Percentiles rank a stretch among this genome's conserved stretches.
Conservation (phyloP, 2,113 vertebrate genomes). For the Lamprologus sp. region DNA sequence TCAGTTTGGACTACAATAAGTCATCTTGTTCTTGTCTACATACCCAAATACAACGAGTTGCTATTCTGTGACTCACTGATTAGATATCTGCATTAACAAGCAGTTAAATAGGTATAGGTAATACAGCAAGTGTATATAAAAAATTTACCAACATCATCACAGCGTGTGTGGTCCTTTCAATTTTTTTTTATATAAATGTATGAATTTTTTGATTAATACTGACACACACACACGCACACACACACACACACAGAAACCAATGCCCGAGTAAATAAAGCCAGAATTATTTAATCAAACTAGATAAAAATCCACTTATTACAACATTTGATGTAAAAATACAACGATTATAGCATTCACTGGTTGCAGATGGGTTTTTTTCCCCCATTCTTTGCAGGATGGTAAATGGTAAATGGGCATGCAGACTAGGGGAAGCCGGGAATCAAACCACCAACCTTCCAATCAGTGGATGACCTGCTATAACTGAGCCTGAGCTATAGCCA, state of each 20-base stretch:
- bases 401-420: not conserved
- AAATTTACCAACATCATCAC: not conserved
- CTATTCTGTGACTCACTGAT: not conserved
- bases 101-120: not conserved
- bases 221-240: not conserved
- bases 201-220: not conserved
- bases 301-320: not conserved
- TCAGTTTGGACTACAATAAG: not conserved
- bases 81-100: not conserved
- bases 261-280: not conserved
- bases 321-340: not conserved
- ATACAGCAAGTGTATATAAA: not conserved
- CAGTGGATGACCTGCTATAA: not conserved
- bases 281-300: not conserved
- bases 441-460: not conserved
- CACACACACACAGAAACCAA: not conserved
- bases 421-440: not conserved
- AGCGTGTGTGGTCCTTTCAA: not conserved
- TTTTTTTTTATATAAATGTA: not conserved
- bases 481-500: not conserved
- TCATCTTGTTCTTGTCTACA: not conserved
- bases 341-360: not conserved
- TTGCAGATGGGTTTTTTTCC: fast-evolving
- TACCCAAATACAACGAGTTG: not conserved
- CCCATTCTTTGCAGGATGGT: not conserved